phyloP scores from a whole-genome alignment of 2,888 invertebrate species.

The Conistra vaccinii region DNA sequence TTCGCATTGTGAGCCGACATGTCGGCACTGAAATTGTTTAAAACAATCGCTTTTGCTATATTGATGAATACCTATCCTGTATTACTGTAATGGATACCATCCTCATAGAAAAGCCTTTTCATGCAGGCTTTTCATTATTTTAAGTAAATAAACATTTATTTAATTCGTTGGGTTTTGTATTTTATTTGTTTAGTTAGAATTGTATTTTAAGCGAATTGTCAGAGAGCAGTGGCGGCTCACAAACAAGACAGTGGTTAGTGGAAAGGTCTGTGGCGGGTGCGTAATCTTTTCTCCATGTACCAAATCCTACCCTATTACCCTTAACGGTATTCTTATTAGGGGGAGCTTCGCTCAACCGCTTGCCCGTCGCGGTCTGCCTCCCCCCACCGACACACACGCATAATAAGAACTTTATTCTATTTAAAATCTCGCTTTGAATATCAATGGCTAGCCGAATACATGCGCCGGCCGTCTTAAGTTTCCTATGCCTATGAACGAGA shows the following conservation, averaged over 20 bases:
- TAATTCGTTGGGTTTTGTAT: constrained; percentile 39
- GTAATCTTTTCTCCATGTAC: constrained; percentile 78
- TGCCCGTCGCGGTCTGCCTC: constrained; percentile 56
- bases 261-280: constrained; percentile 72
- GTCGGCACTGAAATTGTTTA: constrained; percentile 50
- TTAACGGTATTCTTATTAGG: constrained; percentile 78
- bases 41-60: constrained; percentile 65
- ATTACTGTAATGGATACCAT: constrained; percentile 53
- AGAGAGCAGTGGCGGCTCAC: constrained; percentile 55
- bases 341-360: constrained; percentile 67
- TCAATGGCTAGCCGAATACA: constrained; percentile 71
- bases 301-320: constrained; percentile 80
- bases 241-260: constrained; percentile 68
- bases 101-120: constrained; percentile 29
- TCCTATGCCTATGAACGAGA: constrained; percentile 1
- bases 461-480: constrained; percentile 60
- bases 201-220: constrained; percentile 62
- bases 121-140: constrained; percentile 52
- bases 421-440: constrained; percentile 78
- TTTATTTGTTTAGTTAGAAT: constrained; percentile 59
- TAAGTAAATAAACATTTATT: constrained; percentile 54
- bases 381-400: constrained; percentile 65
- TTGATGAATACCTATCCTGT: constrained; percentile 60
- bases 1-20: constrained; percentile 58
- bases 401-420: constrained; percentile 74